These are phyloP conservation scores for Clarias gariepinus DNA, from an alignment of 2,113 vertebrate genomes.

Conservation along the genomic window DNA sequence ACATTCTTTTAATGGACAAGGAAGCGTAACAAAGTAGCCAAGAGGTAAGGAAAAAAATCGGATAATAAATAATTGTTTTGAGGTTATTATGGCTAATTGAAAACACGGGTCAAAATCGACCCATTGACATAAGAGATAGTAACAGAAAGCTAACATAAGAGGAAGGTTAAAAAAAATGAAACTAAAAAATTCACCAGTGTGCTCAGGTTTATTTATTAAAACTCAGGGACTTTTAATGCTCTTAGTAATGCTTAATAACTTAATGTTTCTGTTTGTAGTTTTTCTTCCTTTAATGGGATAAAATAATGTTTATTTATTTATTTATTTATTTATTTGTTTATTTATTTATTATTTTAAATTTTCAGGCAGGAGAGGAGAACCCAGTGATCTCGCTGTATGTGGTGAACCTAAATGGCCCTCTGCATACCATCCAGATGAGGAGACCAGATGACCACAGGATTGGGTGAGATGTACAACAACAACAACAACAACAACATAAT, in stretches of 20 bases:
- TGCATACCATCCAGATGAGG: constrained; percentile 93
- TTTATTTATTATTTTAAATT: no score
- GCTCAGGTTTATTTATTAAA: background rate
- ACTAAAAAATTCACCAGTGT: background rate
- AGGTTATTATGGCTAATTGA: no score
- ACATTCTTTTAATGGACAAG: no score
- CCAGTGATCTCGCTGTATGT: constrained; percentile 90
- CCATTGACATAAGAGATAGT: no score
- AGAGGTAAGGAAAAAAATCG: no score
- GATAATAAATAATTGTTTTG: no score
- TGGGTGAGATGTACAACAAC: constrained; percentile 70
- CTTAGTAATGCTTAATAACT: background rate
- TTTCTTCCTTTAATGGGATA: background rate
- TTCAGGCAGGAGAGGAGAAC: constrained; percentile 91
- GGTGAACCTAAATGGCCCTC: constrained; percentile 91
- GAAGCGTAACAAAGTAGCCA: no score
- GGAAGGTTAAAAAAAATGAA: no score
- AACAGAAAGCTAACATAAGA: no score
- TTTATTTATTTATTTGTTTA: background rate
- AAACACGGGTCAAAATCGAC: no score
- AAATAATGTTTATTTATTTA: background rate
- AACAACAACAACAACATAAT: background rate
- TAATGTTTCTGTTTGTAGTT: background rate
- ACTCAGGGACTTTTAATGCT: background rate
- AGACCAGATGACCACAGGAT: constrained; percentile 89